Evolutionary conservation across 2,888 invertebrate genomes (phyloP), one percentile per base, ranked within the genome.

Genomic region (Coleophora deauratella): DNA sequence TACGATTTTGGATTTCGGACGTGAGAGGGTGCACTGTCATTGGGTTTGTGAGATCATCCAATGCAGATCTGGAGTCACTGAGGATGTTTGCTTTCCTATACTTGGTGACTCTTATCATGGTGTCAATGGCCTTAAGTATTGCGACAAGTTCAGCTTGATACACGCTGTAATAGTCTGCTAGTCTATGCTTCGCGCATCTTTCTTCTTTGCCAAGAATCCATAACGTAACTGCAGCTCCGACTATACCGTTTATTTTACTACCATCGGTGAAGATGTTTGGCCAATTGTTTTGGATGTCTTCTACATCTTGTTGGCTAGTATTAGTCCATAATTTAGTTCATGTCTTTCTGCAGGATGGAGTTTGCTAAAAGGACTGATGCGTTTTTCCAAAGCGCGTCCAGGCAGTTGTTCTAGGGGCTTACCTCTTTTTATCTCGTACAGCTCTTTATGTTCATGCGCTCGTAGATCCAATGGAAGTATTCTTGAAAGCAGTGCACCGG

Each of bases 401-500:
- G 34, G 34, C 6, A 34, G 34, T 3, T 11, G 4, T 1, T 4
- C 1, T 34, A 34, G n/a, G 1, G 34, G 13, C 9, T 34, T 13
- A 3, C 34, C 34, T 12, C 14, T 1, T 12, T 12, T 34, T 11
- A 9, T 3, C n/a, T 36, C 12, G 13, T 41, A 50, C 1, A 50
- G 37, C 1, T 2, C 14, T 0, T 44, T 46, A 1, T 41, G 37
- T 36, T 57, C 54, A 8, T 21, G 33, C 0, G 53, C 37, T 27
- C 53, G 36, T 0, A 55, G 38, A 40, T 57, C 53, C 0, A 54
- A 38, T 1, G 53, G 50, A 2, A 54, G 43, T 1, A 54, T 9
- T 3, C 52, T 51, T 2, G 54, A 28, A 21, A 55, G 34, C 0
- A 42, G 28, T 1, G 50, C 33, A 8, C 52, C 46, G 7, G 53